These are phyloP conservation scores for Drosophila kanapiae DNA, from an alignment of 1,140 invertebrate genomes.

Conservation along the genomic window DNA sequence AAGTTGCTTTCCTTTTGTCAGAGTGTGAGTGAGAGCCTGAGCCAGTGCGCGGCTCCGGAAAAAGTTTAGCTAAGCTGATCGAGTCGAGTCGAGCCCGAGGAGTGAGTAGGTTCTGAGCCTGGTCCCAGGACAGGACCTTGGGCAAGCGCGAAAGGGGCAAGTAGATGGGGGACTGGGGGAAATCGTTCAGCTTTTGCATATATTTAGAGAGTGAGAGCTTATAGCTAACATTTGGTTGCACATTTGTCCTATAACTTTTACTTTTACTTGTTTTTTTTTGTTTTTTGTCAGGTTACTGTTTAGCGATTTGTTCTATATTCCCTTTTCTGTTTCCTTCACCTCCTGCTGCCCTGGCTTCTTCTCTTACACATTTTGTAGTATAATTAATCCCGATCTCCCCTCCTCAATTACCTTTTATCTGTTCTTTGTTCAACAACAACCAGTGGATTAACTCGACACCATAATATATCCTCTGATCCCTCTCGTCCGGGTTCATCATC, in stretches of 20 bases:
- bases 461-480: constrained; percentile 5
- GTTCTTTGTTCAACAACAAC: constrained; percentile 55
- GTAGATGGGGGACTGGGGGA: constrained; percentile 14
- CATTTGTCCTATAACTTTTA: constrained; percentile 48
- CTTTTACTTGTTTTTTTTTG: constrained; percentile 21
- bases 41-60: constrained; percentile 33
- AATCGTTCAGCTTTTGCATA: constrained; percentile 47
- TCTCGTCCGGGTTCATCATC: constrained; percentile 20
- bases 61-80: constrained; percentile 46
- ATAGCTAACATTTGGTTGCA: constrained; percentile 61
- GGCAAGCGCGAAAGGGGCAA: constrained; percentile 37
- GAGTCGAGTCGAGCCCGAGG: neutral
- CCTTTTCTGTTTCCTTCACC: constrained; percentile 26
- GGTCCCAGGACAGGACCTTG: constrained; percentile 21
- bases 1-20: constrained; percentile 39
- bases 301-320: constrained; percentile 62
- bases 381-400: constrained; percentile 3
- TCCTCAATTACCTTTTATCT: constrained; percentile 15
- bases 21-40: constrained; percentile 38
- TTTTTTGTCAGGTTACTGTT: constrained; percentile 65
- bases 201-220: constrained; percentile 56
- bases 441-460: constrained; percentile 42
- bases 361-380: neutral
- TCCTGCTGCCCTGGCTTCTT: neutral
- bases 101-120: constrained; percentile 42